A percentile compares a stretch with the other conserved stretches of the same genome.
Evolutionary conservation across 2,888 invertebrate species (phyloP).

Genomic region (Amorpha juglandis): DNA sequence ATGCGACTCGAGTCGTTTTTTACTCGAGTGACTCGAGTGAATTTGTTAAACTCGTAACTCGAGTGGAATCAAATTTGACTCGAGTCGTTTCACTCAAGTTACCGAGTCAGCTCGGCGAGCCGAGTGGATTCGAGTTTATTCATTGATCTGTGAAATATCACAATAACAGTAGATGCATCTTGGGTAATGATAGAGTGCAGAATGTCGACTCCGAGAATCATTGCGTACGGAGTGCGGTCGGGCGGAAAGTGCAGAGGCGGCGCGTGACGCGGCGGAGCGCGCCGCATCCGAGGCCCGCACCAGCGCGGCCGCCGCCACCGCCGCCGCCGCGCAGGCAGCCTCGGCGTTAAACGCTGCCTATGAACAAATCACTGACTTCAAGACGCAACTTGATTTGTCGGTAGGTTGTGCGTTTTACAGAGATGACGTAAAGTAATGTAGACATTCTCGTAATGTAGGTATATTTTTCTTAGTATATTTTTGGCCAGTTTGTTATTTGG

Average conservation of each 20-base stretch:
- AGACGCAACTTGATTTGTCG: conserved; percentile 65
- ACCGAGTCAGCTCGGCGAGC: no score
- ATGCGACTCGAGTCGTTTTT: no score
- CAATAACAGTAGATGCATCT: neutral
- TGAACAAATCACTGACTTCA: conserved; percentile 61
- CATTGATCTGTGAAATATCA: no score
- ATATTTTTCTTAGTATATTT: no score
- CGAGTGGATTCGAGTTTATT: no score
- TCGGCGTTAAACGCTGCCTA: conserved; percentile 56
- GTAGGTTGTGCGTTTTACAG: conserved; percentile 54
- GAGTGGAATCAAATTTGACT: no score
- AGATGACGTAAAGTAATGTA: no score
- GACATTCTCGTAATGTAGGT: no score
- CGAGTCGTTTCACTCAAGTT: no score
- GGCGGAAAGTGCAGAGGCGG: conserved; percentile 68
- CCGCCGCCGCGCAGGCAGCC: conserved; percentile 63
- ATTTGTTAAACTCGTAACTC: no score
- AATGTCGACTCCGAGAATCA: conserved; percentile 64
- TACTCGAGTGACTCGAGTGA: no score
- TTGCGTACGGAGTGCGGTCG: conserved; percentile 63
- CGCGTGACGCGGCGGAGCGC: conserved; percentile 59
- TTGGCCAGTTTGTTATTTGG: no score
- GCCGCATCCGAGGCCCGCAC: conserved; percentile 63
- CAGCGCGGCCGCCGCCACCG: conserved; percentile 64
- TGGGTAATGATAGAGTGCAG: conserved; percentile 55